phyloP scores from a whole-genome alignment of 2,888 invertebrate species.

The Cheilosia grossa region DNA sequence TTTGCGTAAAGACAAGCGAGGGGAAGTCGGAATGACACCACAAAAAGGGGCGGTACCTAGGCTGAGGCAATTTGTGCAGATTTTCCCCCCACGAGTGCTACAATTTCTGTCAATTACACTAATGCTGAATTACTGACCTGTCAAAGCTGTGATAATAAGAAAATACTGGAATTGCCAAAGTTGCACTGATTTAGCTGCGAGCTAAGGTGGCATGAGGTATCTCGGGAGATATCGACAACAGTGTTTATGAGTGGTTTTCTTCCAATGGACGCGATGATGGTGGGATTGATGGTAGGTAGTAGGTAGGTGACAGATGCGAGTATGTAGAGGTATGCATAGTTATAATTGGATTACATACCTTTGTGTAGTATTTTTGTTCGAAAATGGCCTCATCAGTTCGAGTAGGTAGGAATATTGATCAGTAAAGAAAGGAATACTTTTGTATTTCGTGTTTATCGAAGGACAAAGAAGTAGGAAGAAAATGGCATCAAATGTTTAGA shows the following conservation, averaged over 20 bases:
- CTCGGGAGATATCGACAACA: neutral
- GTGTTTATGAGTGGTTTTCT: neutral
- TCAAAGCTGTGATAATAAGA: conserved; percentile 44
- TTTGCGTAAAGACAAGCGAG: conserved; percentile 32
- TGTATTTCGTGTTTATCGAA: no score
- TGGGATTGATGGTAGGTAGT: neutral
- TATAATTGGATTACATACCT: no score
- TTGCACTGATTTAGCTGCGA: neutral
- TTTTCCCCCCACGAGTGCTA: conserved; percentile 41
- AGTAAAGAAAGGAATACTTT: no score
- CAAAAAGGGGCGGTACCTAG: conserved; percentile 59
- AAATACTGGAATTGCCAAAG: conserved; percentile 14
- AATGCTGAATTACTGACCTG: conserved; percentile 55
- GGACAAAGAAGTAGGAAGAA: no score
- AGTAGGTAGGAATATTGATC: no score
- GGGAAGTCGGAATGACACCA: conserved; percentile 34
- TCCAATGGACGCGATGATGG: neutral
- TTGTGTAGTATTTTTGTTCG: no score
- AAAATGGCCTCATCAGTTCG: no score
- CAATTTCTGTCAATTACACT: conserved; percentile 58
- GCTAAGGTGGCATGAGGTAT: neutral
- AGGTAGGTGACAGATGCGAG: no score
- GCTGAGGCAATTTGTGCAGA: conserved; percentile 42
- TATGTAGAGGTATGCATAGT: no score
- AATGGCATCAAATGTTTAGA: no score